Percentiles rank a stretch among this genome's conserved stretches.
These are phyloP conservation scores for Dicyrtoma fusca DNA, from an alignment of 2,888 invertebrate species.

Conservation along the genomic window DNA sequence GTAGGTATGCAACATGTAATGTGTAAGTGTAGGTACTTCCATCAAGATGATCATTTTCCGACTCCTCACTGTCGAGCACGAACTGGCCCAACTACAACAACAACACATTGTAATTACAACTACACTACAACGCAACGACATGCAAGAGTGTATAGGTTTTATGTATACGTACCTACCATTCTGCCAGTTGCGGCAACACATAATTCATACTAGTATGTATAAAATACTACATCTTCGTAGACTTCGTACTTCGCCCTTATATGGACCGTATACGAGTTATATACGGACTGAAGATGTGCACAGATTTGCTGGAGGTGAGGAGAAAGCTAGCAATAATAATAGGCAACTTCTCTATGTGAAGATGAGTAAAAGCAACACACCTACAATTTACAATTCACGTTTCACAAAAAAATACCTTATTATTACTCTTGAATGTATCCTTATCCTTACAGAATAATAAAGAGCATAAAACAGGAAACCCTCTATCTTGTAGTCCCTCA, in stretches of 20 bases:
- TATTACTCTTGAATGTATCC: slow-evolving; percentile 29
- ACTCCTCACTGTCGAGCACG: background rate
- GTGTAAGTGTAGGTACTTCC: background rate
- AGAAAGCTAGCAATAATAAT: background rate
- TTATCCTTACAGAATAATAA: slow-evolving; percentile 26
- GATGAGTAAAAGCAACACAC: slow-evolving; percentile 35
- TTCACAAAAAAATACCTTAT: slow-evolving; percentile 28
- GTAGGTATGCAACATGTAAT: background rate
- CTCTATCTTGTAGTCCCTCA: slow-evolving; percentile 15
- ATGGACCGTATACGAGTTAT: too few relatives aligned
- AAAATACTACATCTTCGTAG: too few relatives aligned
- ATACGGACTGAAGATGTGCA: too few relatives aligned
- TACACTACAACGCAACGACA: too few relatives aligned
- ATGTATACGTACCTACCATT: too few relatives aligned
- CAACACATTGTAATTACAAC: slow-evolving; percentile 2
- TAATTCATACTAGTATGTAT: too few relatives aligned
- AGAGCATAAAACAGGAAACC: slow-evolving; percentile 31
- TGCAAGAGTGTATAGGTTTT: too few relatives aligned
- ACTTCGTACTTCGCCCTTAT: too few relatives aligned
- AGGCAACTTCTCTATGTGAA: slow-evolving; percentile 1
- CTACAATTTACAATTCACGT: slow-evolving; percentile 21
- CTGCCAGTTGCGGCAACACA: too few relatives aligned
- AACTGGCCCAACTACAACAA: background rate
- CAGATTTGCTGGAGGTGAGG: slow-evolving; percentile 1
- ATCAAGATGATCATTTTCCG: background rate